These are phyloP conservation scores for Prochilodus magdalenae DNA, from an alignment of 2,113 vertebrate species.

Conservation along the genomic window DNA sequence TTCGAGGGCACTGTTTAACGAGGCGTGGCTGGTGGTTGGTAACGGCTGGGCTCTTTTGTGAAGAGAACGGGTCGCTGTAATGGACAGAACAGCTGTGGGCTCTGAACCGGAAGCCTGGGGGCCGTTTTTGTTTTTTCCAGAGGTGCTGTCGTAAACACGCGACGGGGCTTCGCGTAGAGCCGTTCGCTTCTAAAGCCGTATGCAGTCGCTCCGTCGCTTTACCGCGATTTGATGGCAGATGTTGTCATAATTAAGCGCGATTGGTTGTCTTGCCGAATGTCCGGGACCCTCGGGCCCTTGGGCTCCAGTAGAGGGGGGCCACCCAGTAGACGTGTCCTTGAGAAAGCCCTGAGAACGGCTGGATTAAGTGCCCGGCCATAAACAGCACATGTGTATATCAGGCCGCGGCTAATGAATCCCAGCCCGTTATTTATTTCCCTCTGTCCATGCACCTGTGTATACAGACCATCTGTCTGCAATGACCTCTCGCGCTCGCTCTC, in stretches of 20 bases:
- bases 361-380: conserved; percentile 73
- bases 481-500: conserved; percentile 71
- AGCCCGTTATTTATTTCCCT: conserved; percentile 78
- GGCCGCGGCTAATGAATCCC: conserved; percentile 74
- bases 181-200: background rate
- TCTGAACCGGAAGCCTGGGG: conserved; percentile 26
- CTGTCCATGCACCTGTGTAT: conserved; percentile 79
- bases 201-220: too few species aligned
- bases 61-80: conserved; percentile 32
- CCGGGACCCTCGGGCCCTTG: conserved; percentile 9
- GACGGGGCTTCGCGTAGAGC: background rate
- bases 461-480: conserved; percentile 80
- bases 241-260: conserved; percentile 6
- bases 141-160: background rate
- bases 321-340: conserved; percentile 72
- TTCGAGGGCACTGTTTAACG: background rate
- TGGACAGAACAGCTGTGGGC: conserved; percentile 57
- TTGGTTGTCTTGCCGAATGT: conserved; percentile 19
- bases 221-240: background rate
- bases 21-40: background rate
- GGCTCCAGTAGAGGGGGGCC: conserved; percentile 56
- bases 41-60: background rate
- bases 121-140: conserved; percentile 12
- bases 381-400: conserved; percentile 75
- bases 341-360: conserved; percentile 57